Percentiles rank a stretch among this genome's conserved stretches.
phyloP scores from a whole-genome alignment of 1,140 invertebrate species.

The Nasonia vitripennis region DNA sequence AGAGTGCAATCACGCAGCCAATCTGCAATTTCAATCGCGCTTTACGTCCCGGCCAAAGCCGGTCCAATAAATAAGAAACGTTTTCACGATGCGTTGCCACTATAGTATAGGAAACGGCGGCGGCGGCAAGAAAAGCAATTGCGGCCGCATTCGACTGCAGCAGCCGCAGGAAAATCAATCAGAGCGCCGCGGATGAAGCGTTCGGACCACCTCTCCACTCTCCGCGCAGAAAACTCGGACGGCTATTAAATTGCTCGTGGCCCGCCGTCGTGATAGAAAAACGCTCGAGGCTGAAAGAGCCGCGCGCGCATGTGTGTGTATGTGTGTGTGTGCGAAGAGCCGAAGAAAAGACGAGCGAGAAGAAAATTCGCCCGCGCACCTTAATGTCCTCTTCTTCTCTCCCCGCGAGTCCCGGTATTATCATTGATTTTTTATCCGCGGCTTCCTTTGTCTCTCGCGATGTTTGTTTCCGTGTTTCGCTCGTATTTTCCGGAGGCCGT shows the following conservation, averaged over 20 bases:
- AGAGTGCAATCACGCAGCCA: neutral
- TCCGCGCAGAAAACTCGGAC: conserved; percentile 29
- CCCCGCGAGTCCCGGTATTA: neutral
- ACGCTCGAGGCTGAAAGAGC: neutral
- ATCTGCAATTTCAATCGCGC: neutral
- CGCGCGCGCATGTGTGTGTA: no score
- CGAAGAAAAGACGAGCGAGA: neutral
- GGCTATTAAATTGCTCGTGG: conserved; percentile 29
- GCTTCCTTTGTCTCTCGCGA: neutral
- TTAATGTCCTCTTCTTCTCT: conserved; percentile 1
- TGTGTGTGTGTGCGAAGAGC: no score
- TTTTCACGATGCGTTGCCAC: conserved; percentile 50
- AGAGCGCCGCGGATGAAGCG: conserved; percentile 30
- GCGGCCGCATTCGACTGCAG: conserved; percentile 14
- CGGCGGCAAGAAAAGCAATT: conserved; percentile 45
- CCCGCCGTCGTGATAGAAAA: conserved; percentile 14
- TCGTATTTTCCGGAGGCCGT: conserved; percentile 11
- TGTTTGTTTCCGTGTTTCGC: conserved; percentile 24
- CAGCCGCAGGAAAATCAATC: conserved; percentile 50
- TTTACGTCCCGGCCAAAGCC: neutral
- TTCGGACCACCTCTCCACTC: conserved; percentile 1
- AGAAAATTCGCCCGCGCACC: conserved; percentile 8
- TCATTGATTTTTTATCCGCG: neutral
- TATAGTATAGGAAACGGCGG: conserved; percentile 45
- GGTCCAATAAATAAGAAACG: conserved; percentile 12